Base-by-base conservation (phyloP, 1,140 invertebrate genomes). In the Rhynchophorus ferrugineus region DNA sequence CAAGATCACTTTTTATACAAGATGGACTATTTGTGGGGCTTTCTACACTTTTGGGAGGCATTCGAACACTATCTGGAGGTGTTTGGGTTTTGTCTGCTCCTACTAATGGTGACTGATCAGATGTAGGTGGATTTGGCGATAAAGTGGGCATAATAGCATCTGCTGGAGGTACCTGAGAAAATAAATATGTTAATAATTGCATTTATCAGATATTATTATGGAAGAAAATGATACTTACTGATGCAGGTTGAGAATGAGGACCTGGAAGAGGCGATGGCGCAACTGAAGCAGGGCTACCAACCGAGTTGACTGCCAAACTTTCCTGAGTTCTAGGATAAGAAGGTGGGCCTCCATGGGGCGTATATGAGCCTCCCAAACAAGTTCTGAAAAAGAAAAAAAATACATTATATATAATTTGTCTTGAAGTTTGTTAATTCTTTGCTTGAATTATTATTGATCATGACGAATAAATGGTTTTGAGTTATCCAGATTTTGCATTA, bases 211-310 rank as follows among this genome's bases (percentile, higher is more conserved):
- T n/a, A n/a, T n/a, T n/a, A n/a, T n/a, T n/a, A n/a, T n/a, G n/a
- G n/a, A n/a, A 39, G 19, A 17, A 7, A 82, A 81, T 44, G 85
- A 9, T 17, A 47, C 36, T 54, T 34, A 54, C 81, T n/a, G 83
- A 84, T 1, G 83, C 75, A 14, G 82, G 82, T 61, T 86, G 83
- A 34, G 84, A 85, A 61, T 83, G 78, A 22, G 84, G 83, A 48
- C 85, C 84, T 29, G 83, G 81, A 60, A 89, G 73, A 9, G 86
- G 85, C 3, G 87, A 89, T 3, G 86, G 87, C 17, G 80, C 84
- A 16, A 81, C 83, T n/a, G 82, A 82, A 58, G 76, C 76, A 3
- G 86, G 85, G 29, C 85, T 88, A 14, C 82, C 84, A 11, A 83
- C 81, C 8, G 80, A 82, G 39, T 81, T 77, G 43, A 82, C 77